phyloP scores from a whole-genome alignment of 2,113 vertebrate species.

The Ictidomys tridecemlineatus region DNA sequence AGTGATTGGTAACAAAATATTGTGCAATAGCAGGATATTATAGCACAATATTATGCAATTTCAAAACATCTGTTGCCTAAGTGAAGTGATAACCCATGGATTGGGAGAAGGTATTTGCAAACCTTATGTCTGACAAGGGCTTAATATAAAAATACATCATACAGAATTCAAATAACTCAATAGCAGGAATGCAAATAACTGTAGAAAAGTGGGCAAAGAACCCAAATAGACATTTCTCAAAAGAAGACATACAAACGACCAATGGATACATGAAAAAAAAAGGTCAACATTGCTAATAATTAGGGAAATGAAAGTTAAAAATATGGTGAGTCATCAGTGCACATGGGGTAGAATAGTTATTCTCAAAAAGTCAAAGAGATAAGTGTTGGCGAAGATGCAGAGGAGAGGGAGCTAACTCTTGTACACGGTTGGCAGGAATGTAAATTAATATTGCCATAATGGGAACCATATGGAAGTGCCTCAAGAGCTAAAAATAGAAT shows the following conservation, averaged over 20 bases:
- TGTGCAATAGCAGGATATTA: not conserved
- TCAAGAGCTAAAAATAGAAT: slow-evolving; percentile 20
- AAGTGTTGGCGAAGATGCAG: not conserved
- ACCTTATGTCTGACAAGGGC: not conserved
- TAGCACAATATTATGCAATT: slow-evolving; percentile 6
- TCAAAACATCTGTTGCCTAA: not conserved
- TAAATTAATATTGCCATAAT: not conserved
- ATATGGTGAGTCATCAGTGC: not conserved
- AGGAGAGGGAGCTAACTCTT: not conserved
- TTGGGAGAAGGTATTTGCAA: not conserved
- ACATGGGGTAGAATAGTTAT: not conserved
- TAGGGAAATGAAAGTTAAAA: not conserved
- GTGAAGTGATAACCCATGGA: not conserved
- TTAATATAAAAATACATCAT: not conserved
- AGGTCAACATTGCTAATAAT: not conserved
- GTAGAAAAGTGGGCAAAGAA: not conserved
- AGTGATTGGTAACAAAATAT: slow-evolving; percentile 17
- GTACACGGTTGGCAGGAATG: not conserved
- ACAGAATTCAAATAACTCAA: not conserved
- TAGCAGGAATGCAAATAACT: not conserved
- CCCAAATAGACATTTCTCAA: not conserved
- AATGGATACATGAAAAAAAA: not conserved
- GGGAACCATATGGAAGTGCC: not conserved
- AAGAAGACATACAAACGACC: not conserved
- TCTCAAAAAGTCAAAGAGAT: not conserved